Percentiles rank a stretch among this genome's conserved stretches.
Conservation (phyloP, 1,140 invertebrate genomes). For the Drosophila yakuba region DNA sequence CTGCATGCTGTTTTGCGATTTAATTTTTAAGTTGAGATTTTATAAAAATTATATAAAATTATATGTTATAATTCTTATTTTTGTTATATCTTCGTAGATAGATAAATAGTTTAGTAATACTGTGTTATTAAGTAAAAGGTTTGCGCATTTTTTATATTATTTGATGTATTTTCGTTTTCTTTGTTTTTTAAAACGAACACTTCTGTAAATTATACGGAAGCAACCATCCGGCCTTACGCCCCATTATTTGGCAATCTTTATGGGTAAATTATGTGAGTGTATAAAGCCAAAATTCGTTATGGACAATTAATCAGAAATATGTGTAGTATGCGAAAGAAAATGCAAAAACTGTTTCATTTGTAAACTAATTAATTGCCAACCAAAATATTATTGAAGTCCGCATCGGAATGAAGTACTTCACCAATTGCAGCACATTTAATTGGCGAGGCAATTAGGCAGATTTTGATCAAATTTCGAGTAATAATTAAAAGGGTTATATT, state of each 20-base stretch:
- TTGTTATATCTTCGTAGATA: too few species aligned
- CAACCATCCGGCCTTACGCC: conserved; percentile 10
- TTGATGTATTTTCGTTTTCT: too few species aligned
- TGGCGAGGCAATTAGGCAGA: conserved; percentile 13
- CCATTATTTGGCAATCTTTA: conserved; percentile 27
- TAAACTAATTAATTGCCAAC: conserved; percentile 11
- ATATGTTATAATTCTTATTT: too few species aligned
- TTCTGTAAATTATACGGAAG: conserved; percentile 5
- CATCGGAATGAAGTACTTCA: background rate
- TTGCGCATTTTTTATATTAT: too few species aligned
- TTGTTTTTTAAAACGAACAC: too few species aligned
- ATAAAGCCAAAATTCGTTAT: conserved; percentile 14
- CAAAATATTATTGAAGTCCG: conserved; percentile 22
- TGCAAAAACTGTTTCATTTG: conserved; percentile 1
- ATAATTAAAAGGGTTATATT: conserved; percentile 11
- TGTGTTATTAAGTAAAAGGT: too few species aligned
- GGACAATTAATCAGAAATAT: conserved; percentile 43
- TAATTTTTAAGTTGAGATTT: too few species aligned
- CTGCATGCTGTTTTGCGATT: background rate
- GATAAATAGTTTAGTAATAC: too few species aligned
- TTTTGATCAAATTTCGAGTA: conserved; percentile 6
- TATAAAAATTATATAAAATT: too few species aligned
- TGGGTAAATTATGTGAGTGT: conserved; percentile 3
- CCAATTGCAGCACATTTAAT: conserved; percentile 1
- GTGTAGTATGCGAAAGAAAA: conserved; percentile 34